Evolutionary conservation across 1,140 invertebrate species (phyloP).

Genomic region (Pentalonia nigronervosa): DNA sequence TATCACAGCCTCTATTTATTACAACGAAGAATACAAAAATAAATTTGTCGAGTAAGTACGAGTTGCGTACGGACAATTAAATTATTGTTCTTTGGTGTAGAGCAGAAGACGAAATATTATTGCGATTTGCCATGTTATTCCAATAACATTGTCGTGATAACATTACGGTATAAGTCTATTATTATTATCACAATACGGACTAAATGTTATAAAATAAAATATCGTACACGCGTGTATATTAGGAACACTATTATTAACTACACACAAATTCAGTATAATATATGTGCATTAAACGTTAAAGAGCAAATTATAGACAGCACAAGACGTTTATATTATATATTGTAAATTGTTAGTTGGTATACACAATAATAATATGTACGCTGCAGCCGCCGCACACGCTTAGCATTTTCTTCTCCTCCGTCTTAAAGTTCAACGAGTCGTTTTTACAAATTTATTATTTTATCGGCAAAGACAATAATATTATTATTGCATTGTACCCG

Average conservation of each 20-base stretch:
- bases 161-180: too few species aligned
- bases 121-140: neutral
- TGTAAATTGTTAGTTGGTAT: neutral
- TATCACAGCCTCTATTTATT: neutral
- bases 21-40: neutral
- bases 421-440: slow-evolving; percentile 23
- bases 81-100: neutral
- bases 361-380: too few species aligned
- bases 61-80: neutral
- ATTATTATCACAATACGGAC: too few species aligned
- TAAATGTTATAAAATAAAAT: too few species aligned
- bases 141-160: neutral
- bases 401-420: neutral
- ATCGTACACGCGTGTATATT: too few species aligned
- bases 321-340: neutral
- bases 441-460: neutral
- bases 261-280: neutral
- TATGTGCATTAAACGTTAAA: neutral
- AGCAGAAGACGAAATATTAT: neutral
- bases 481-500: too few species aligned
- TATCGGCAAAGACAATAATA: neutral
- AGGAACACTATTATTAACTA: too few species aligned
- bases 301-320: neutral
- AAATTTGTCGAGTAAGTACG: neutral
- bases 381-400: neutral